phyloP scores from a whole-genome alignment of 2,888 invertebrate genomes.

The Chalcosyrphus nemorum region DNA sequence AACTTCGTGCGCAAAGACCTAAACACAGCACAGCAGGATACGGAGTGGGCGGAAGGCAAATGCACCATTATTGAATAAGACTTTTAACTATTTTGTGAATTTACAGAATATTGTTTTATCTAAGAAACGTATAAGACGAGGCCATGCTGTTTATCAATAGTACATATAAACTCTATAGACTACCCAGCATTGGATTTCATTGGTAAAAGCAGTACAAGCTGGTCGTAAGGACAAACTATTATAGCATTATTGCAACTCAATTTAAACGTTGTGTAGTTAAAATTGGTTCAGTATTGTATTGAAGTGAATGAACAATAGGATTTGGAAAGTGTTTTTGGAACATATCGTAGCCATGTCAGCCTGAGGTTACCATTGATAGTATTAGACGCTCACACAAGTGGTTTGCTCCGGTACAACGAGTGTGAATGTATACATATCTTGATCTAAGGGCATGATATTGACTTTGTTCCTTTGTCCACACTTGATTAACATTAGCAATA shows the following conservation, averaged over 20 bases:
- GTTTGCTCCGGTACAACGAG: slow-evolving; percentile 10
- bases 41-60: background rate
- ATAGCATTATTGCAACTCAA: slow-evolving; percentile 63
- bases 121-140: slow-evolving; percentile 49
- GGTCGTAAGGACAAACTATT: slow-evolving; percentile 29
- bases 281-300: slow-evolving; percentile 44
- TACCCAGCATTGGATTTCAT: slow-evolving; percentile 13
- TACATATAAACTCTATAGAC: slow-evolving; percentile 7
- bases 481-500: slow-evolving; percentile 57
- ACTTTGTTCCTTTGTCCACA: slow-evolving; percentile 49
- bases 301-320: slow-evolving; percentile 33
- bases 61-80: slow-evolving; percentile 58
- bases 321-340: slow-evolving; percentile 48
- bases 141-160: slow-evolving; percentile 18
- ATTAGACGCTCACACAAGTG: slow-evolving; percentile 62
- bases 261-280: slow-evolving; percentile 55
- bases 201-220: background rate
- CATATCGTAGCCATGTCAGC: slow-evolving; percentile 39
- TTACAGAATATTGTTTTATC: slow-evolving; percentile 68
- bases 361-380: slow-evolving; percentile 45
- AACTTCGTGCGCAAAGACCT: too few species aligned
- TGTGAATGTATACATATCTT: slow-evolving; percentile 25
- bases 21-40: background rate
- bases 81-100: slow-evolving; percentile 70
- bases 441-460: slow-evolving; percentile 39